Evolutionary conservation across 2,113 vertebrate species (phyloP), one percentile per base, ranked within the genome.

Genomic region (Alaudala cheleensis): DNA sequence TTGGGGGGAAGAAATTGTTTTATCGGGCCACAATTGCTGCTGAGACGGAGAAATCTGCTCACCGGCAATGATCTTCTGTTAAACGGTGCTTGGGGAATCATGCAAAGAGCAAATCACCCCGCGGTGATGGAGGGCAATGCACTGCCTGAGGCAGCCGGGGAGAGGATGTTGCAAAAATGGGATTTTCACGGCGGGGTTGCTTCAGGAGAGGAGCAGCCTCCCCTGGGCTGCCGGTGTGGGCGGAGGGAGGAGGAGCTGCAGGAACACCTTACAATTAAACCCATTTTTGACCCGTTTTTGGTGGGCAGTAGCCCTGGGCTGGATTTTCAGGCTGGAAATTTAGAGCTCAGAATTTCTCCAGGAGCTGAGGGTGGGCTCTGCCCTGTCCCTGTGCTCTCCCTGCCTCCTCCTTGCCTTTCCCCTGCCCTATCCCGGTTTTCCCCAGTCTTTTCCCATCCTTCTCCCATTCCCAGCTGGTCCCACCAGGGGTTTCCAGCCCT

Each of bases 71-170:
- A 29, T 53, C 20, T 82, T 31, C 51, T 45, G 39, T 23, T 81
- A 66, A 95, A 58, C 1, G 65, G 86, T 23, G 69, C 76, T 86
- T 34, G 76, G 95, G 95, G 95, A 95, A 58, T 87, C 80, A 82
- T 2, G 61, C 61, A 57, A 56, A 64, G 80, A 85, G 82, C 85
- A 56, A 88, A 95, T 57, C 42, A 10, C 62, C 53, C 13, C 3
- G 51, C 40, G 1, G 67, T 24, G 88, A 34, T 2, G 4, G 72
- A 84, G 69, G 29, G 34, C 86, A 45, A 13, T 2, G 19, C 74
- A 0, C 39, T 11, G 86, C 80, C 70, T 29, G 10, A 7, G 33
- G 14, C 71, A 25, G 40, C 79, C 6, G 51, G 31, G 40, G 69
- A 64, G 51, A 40, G 29, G 25, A 22, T 12, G 64, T 0, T 26